Evolutionary conservation across 2,113 vertebrate species (phyloP).

Genomic region (Muntiacus muntjak): DNA sequence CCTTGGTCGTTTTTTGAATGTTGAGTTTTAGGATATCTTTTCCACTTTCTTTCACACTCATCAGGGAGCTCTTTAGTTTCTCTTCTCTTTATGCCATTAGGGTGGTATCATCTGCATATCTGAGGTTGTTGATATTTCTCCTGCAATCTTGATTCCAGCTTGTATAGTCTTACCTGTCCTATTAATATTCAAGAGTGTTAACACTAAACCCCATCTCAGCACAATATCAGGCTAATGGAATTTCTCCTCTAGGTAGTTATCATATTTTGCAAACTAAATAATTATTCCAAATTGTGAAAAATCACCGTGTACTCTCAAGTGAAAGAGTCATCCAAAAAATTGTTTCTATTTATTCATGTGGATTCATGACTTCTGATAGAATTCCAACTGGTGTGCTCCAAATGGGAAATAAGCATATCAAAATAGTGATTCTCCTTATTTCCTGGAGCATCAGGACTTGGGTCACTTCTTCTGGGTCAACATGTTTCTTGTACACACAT

Average conservation of each 20-base stretch:
- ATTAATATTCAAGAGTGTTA: background rate
- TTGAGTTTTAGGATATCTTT: no score
- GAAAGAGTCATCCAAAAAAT: background rate
- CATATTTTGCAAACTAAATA: background rate
- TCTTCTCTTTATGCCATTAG: no score
- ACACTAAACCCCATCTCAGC: background rate
- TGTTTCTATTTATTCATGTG: background rate
- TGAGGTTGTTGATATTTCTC: background rate
- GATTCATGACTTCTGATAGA: background rate
- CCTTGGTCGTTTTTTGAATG: accelerated
- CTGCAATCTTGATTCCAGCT: background rate
- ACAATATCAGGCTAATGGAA: background rate
- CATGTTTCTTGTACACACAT: background rate
- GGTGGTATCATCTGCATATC: no score
- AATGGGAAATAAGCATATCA: background rate
- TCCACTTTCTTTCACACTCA: no score
- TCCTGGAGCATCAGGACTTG: background rate
- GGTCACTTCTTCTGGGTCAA: accelerated
- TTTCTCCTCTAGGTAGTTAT: background rate
- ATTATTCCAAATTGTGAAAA: background rate
- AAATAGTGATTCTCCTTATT: background rate
- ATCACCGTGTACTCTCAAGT: background rate
- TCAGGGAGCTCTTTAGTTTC: no score
- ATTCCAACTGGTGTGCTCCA: background rate
- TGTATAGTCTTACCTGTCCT: background rate